Base-by-base conservation (phyloP, 2,888 invertebrate genomes). In the Cheiracanthium punctorium region DNA sequence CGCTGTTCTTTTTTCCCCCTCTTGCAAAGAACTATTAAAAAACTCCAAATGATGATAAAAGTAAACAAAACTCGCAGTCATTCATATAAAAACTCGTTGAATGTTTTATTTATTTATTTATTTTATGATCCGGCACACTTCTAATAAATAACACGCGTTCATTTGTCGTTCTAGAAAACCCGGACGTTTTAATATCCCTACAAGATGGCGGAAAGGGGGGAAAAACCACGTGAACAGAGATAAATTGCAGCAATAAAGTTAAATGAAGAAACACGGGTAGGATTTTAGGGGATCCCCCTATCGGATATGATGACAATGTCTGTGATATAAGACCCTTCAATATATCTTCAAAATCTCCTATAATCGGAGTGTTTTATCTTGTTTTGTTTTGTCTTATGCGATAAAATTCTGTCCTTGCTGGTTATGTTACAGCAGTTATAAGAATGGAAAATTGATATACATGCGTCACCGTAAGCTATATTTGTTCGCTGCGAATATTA, bases 221-320 rank as follows among this genome's bases (percentile, higher is more conserved):
- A 65, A 70, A 65, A 41, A 71, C 41, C 33, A 48, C 72, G 58
- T 5, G 58, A 70, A 67, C 73, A 48, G 75, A 75, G 85, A 86
- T 86, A 65, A 80, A 86, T 80, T 70, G 75, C 80, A 1, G 85
- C 80, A 86, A 86, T 86, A 86, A 86, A 86, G 80, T 80, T 86
- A 86, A 86, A 86, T 86, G 85, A 86, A 86, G 85, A 86, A 80
- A 86, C 80, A 86, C 75, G 80, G 80, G 69, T 80, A 80, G 85
- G 85, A 80, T 80, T 86, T 86, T 70, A 86, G 48, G 75, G 79
- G 69, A 74, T 80, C 48, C 30, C 58, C 24, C 79, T 75, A 67
- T 84, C 73, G 77, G 77, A 69, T 84, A 84, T 84, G 84, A 84
- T 84, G 84, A 84, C 84, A 84, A 84, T 84, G 84, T 84, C 70